Evolutionary conservation across 2,113 vertebrate species (phyloP), one percentile per base, ranked within the genome.

Genomic region (Hyperopisus bebe): DNA sequence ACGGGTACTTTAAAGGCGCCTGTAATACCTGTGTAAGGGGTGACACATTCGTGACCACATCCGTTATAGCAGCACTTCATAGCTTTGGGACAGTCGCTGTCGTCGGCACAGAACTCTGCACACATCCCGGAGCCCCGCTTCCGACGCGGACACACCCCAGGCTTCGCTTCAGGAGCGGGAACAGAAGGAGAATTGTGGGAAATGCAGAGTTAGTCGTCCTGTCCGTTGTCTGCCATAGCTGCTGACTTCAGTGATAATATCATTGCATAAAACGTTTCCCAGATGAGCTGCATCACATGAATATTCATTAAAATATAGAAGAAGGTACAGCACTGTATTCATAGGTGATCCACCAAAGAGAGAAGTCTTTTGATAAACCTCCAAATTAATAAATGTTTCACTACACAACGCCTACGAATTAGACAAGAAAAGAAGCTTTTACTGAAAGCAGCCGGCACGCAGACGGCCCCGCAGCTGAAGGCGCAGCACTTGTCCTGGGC

Each of bases 21-120:
- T 50, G 74, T 84, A 90, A 86, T 42, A 96, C 96, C 95, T 94
- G 27, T 93, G 91, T 95, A 92, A 3, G 95, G 95, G n/a, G 66
- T 31, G 0, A 90, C 93, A 86, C 96, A 96, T 62, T 92, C 58
- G 27, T 96, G 94, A 5, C 95, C 95, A 91, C 96, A 97, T 35
- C 95, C 96, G 31, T 96, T 96, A 89, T 47, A 46, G 92, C 96
- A 97, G 93, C 96, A 96, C 91, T 96, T 96, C 47, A 95, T 91
- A 21, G 92, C 24, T 0, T 42, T 24, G 1, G 94, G 93, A 70
- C 96, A 97, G 82, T 96, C 91, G 0, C 87, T 92, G 93, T 96
- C 96, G 53, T 92, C 55, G 9, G 39, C 89, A 91, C 96, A 97
- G 50, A 88, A 93, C 47, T 96, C 95, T 0, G 92, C 94, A 92